A percentile compares a stretch with the other conserved stretches of the same genome.
Conservation (phyloP, 2,888 invertebrate species). For the Notocelia uddmanniana region DNA sequence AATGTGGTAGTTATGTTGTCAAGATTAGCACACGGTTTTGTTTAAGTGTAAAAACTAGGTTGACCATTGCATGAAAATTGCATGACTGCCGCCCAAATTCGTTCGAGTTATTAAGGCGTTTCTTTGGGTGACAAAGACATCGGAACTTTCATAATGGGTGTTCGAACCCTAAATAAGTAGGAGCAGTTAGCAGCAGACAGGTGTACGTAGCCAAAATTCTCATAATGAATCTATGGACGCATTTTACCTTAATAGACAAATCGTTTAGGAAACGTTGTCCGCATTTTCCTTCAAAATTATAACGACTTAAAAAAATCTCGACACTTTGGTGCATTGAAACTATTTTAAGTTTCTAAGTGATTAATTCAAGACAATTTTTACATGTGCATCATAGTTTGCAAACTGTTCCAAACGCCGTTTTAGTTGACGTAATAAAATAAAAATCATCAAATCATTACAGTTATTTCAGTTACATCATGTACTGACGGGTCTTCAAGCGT, state of each 20-base stretch:
- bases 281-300: no score
- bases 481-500: conserved; percentile 49
- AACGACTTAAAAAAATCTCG: no score
- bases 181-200: not conserved
- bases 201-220: no score
- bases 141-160: not conserved
- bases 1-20: conserved; percentile 28
- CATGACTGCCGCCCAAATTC: not conserved
- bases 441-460: conserved; percentile 36
- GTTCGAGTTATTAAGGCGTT: conserved; percentile 1
- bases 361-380: no score
- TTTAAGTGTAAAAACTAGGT: conserved; percentile 13
- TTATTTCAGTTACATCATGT: conserved; percentile 49
- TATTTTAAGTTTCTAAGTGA: no score
- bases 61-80: conserved; percentile 16
- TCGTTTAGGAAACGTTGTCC: no score
- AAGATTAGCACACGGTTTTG: conserved; percentile 39
- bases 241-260: no score
- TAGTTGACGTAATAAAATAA: conserved; percentile 36
- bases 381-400: no score
- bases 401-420: conserved; percentile 3
- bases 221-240: no score
- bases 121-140: not conserved
- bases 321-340: no score
- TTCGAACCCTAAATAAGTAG: not conserved